phyloP scores from a whole-genome alignment of 2,797 vertebrate species.

The Betta splendens region DNA sequence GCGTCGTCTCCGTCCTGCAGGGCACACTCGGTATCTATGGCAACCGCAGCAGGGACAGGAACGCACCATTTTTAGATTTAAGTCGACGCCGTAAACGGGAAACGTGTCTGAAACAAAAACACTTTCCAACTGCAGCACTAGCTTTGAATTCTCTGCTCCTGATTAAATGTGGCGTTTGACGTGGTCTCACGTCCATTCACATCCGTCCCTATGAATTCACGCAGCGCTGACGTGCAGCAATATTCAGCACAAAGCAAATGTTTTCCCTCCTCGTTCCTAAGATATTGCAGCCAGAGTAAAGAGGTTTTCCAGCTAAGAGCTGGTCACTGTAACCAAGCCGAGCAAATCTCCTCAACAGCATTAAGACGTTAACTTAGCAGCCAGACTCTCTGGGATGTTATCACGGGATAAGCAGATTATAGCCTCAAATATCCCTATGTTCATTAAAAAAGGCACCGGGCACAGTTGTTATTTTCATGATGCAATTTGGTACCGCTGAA shows the following conservation, averaged over 20 bases:
- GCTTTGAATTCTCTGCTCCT: too few species aligned
- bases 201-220: slow-evolving; percentile 17
- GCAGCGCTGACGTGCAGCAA: slow-evolving; percentile 19
- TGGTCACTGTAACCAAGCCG: slow-evolving; percentile 64
- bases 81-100: slow-evolving; percentile 30
- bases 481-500: slow-evolving; percentile 26
- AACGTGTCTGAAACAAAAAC: slow-evolving; percentile 20
- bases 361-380: slow-evolving; percentile 66
- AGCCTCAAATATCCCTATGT: slow-evolving; percentile 60
- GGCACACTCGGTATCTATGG: slow-evolving; percentile 65
- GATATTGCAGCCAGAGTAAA: slow-evolving; percentile 44
- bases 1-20: slow-evolving; percentile 40
- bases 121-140: neutral
- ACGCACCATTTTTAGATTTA: slow-evolving; percentile 28
- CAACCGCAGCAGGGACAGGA: slow-evolving; percentile 56
- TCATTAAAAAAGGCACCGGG: slow-evolving; percentile 37
- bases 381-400: slow-evolving; percentile 63
- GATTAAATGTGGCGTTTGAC: too few species aligned
- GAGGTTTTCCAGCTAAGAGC: slow-evolving; percentile 55
- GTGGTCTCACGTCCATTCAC: too few species aligned
- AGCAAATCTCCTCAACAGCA: slow-evolving; percentile 70
- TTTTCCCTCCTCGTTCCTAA: slow-evolving; percentile 22
- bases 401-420: slow-evolving; percentile 69
- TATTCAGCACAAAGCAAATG: slow-evolving; percentile 46
- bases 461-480: slow-evolving; percentile 49